phyloP scores from a whole-genome alignment of 2,113 vertebrate genomes.

The Hemibates koningsi region DNA sequence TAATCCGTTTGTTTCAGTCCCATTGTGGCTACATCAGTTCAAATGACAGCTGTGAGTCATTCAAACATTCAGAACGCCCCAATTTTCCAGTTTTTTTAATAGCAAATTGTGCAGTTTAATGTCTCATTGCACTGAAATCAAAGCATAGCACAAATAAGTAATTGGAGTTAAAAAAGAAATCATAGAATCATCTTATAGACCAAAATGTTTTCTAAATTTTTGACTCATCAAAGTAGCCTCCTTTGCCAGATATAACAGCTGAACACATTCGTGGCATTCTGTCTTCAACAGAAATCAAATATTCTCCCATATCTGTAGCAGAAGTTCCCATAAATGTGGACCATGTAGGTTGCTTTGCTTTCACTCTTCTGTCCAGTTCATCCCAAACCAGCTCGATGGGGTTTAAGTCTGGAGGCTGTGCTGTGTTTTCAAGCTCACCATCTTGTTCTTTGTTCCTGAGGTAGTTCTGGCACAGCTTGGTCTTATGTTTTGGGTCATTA shows the following conservation, averaged over 20 bases:
- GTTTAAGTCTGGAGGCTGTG: rapidly evolving
- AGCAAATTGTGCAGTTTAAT: background rate
- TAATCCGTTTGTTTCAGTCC: background rate
- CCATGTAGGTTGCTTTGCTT: rapidly evolving
- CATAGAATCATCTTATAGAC: rapidly evolving
- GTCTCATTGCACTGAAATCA: background rate
- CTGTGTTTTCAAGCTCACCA: background rate
- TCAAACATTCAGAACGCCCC: rapidly evolving
- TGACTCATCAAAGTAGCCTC: rapidly evolving
- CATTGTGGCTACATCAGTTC: rapidly evolving
- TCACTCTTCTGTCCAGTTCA: background rate
- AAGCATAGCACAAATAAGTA: background rate
- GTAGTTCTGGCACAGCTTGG: background rate
- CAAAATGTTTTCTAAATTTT: rapidly evolving
- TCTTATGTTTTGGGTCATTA: rapidly evolving
- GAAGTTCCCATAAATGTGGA: background rate
- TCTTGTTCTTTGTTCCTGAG: background rate
- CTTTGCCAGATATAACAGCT: background rate
- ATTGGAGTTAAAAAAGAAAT: background rate
- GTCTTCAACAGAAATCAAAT: rapidly evolving
- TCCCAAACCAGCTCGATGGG: rapidly evolving
- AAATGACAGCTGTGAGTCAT: background rate
- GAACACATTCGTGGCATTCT: background rate
- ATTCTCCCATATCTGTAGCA: background rate
- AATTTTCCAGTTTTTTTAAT: background rate